Evolutionary conservation across 1,140 invertebrate genomes (phyloP).

Genomic region (roundworm (Caenorhabditis elegans)): WBcel235 BX284604.4:15494501-15495000

Average conservation of each 20-base stretch:
- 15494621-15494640: not conserved
- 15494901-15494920: not conserved
- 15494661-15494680: not conserved
- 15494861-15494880: too few relatives aligned
- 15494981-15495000: too few relatives aligned
- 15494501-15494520: slow-evolving; percentile 1
- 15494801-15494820: too few relatives aligned
- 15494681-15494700: not conserved
- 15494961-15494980: too few relatives aligned
- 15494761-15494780: not conserved
- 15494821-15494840: too few relatives aligned
- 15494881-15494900: not conserved
- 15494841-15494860: too few relatives aligned
- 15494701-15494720: not conserved
- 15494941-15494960: too few relatives aligned
- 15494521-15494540: slow-evolving; percentile 7
- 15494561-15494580: not conserved
- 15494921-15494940: too few relatives aligned
- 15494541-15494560: not conserved
- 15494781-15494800: not conserved
- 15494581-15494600: not conserved
- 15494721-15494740: not conserved
- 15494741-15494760: not conserved
- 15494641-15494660: not conserved
- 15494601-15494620: not conserved